Percentiles rank a stretch among this genome's conserved stretches.
phyloP scores from a whole-genome alignment of 1,140 invertebrate genomes.

The Drosophila equinoxialis region DNA sequence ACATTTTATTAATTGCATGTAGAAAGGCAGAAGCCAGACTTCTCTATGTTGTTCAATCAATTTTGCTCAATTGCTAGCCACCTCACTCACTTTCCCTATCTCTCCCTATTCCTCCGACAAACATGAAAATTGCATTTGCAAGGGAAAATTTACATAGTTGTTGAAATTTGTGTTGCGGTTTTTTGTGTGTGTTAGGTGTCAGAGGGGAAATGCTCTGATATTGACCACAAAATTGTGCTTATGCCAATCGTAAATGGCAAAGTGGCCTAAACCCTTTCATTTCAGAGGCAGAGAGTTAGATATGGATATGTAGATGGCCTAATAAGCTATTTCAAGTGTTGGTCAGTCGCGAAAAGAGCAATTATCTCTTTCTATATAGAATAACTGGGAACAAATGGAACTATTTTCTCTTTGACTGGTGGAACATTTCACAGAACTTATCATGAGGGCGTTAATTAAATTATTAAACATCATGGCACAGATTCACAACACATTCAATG shows the following conservation, averaged over 20 bases:
- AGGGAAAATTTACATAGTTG: slow-evolving; percentile 46
- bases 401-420: slow-evolving; percentile 1
- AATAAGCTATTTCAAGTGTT: slow-evolving; percentile 12
- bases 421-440: slow-evolving; percentile 47
- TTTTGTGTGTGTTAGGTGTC: slow-evolving; percentile 15
- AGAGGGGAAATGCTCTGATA: slow-evolving; percentile 2
- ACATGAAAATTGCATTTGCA: slow-evolving; percentile 49
- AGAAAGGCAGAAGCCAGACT: slow-evolving; percentile 13
- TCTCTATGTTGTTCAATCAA: slow-evolving; percentile 56
- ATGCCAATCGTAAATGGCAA: slow-evolving; percentile 15
- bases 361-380: not conserved
- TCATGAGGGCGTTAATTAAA: slow-evolving; percentile 66
- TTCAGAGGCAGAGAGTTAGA: not conserved
- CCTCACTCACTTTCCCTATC: not conserved
- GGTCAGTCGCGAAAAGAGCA: not conserved
- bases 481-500: slow-evolving; percentile 23
- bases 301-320: not conserved
- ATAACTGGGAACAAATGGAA: too few relatives aligned
- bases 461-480: slow-evolving; percentile 42
- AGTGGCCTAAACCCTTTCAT: not conserved
- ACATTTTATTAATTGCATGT: slow-evolving; percentile 75
- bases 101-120: slow-evolving; percentile 1
- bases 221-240: slow-evolving; percentile 50
- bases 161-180: slow-evolving; percentile 62
- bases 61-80: slow-evolving; percentile 38